A percentile compares a stretch with the other conserved stretches of the same genome.
These are phyloP conservation scores for Ips nitidus DNA, from an alignment of 1,140 invertebrate species.

Conservation along the genomic window DNA sequence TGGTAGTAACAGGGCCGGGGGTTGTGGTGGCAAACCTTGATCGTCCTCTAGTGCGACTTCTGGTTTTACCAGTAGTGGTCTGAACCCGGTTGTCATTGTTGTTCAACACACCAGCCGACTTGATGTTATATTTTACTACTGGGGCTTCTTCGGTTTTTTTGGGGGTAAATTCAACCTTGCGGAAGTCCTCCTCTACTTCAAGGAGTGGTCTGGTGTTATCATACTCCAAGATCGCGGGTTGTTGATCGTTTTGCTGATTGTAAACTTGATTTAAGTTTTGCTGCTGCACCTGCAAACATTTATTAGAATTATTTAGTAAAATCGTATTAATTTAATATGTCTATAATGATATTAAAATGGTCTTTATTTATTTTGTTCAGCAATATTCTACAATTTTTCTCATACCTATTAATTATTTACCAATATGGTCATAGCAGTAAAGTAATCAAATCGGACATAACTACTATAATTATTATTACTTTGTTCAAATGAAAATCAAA, in stretches of 20 bases:
- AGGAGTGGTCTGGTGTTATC: slow-evolving; percentile 18
- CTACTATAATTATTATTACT: no score
- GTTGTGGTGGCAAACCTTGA: slow-evolving; percentile 47
- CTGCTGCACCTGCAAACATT: no score
- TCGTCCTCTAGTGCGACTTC: slow-evolving; percentile 31
- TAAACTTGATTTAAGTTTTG: slow-evolving; percentile 7
- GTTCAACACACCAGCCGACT: slow-evolving; percentile 34
- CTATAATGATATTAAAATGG: no score
- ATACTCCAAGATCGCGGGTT: slow-evolving; percentile 17
- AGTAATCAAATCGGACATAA: no score
- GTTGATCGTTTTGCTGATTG: slow-evolving; percentile 12
- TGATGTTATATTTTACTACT: slow-evolving; percentile 27
- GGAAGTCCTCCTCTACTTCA: not conserved
- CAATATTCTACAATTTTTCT: no score
- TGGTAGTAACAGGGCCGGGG: slow-evolving; percentile 43
- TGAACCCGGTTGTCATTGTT: slow-evolving; percentile 29
- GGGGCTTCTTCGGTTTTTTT: slow-evolving; percentile 18
- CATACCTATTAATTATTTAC: no score
- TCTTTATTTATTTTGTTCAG: no score
- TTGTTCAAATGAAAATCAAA: no score
- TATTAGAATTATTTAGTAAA: no score
- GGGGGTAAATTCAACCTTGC: not conserved
- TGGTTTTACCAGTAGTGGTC: slow-evolving; percentile 3
- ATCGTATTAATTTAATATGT: no score
- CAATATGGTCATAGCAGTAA: no score